Percentiles rank a stretch among this genome's conserved stretches.
These are phyloP conservation scores for Hirudinaria manillensis DNA, from an alignment of 2,888 invertebrate genomes.

Conservation along the genomic window DNA sequence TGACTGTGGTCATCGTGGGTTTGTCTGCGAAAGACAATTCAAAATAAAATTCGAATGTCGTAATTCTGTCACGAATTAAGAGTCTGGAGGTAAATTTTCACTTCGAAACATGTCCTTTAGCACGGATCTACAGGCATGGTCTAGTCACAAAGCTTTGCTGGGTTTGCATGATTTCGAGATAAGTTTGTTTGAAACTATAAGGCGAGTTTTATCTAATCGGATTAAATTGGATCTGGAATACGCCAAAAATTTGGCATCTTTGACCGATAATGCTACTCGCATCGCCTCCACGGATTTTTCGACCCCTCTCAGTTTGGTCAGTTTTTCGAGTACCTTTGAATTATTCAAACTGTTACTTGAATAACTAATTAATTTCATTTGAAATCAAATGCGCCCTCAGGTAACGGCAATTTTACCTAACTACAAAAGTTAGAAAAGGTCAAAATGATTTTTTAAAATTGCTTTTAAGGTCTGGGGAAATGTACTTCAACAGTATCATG, in stretches of 20 bases:
- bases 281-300: constrained; percentile 46
- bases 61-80: too few species aligned
- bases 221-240: constrained; percentile 88
- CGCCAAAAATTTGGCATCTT: constrained; percentile 66
- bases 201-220: constrained; percentile 75
- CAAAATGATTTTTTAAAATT: too few species aligned
- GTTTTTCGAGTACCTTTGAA: not conserved
- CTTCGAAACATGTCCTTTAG: constrained; percentile 64
- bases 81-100: too few species aligned
- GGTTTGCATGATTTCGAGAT: constrained; percentile 86
- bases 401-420: not conserved
- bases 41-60: too few species aligned
- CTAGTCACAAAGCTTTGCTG: constrained; percentile 83
- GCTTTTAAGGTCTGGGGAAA: not conserved
- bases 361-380: not conserved
- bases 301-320: constrained; percentile 46
- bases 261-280: constrained; percentile 48
- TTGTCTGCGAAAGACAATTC: too few species aligned
- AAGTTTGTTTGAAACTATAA: constrained; percentile 82
- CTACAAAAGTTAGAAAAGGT: not conserved
- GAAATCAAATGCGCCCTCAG: not conserved
- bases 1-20: too few species aligned
- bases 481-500: not conserved
- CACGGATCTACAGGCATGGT: constrained; percentile 75
- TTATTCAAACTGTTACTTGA: not conserved